These are phyloP conservation scores for Callimorpha dominula DNA, from an alignment of 2,888 invertebrate species.

Conservation along the genomic window DNA sequence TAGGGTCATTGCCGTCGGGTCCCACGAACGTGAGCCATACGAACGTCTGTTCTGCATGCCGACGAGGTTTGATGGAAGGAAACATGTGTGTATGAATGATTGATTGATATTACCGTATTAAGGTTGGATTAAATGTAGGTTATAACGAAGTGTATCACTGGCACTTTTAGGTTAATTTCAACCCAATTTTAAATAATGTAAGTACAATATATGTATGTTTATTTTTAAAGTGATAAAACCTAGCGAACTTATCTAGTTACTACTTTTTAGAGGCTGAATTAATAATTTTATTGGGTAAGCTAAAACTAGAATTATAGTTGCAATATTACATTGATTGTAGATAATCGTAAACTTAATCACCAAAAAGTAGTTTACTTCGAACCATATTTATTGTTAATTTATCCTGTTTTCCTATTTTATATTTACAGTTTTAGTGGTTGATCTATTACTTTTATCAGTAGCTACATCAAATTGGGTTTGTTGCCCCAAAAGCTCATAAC, in stretches of 20 bases:
- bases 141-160: background rate
- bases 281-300: no score
- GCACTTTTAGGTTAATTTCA: background rate
- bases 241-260: no score
- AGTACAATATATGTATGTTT: background rate
- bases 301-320: no score
- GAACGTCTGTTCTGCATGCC: slow-evolving; percentile 40
- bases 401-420: background rate
- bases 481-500: background rate
- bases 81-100: slow-evolving; percentile 18
- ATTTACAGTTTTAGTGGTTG: background rate
- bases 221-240: background rate
- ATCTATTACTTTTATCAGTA: background rate
- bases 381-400: background rate
- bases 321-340: no score
- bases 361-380: background rate
- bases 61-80: slow-evolving; percentile 14
- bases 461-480: background rate
- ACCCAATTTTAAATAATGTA: background rate
- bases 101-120: slow-evolving; percentile 9
- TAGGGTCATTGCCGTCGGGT: slow-evolving; percentile 67
- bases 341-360: background rate
- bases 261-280: no score
- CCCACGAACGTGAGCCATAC: slow-evolving; percentile 28
- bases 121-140: background rate